phyloP scores from a whole-genome alignment of 2,888 invertebrate species.

The Apodemia mormo region DNA sequence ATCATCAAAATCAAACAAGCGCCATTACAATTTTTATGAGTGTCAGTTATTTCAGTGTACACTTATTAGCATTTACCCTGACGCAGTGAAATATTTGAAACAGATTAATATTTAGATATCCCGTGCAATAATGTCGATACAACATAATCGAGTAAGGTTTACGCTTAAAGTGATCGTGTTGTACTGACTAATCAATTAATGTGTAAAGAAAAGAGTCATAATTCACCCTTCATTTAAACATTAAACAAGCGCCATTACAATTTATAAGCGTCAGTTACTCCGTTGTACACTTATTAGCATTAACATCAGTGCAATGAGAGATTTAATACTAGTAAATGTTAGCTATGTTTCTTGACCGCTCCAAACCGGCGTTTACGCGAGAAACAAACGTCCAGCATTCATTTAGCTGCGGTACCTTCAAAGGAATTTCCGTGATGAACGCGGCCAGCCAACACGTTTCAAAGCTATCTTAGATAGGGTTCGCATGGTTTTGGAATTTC shows the following conservation, averaged over 20 bases:
- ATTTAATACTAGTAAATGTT: conserved; percentile 32
- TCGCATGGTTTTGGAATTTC: conserved; percentile 5
- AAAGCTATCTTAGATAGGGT: conserved; percentile 9
- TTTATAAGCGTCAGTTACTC: conserved; percentile 6
- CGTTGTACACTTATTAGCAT: conserved; percentile 10
- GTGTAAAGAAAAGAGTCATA: neutral
- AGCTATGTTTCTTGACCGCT: conserved; percentile 33
- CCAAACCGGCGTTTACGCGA: conserved; percentile 40
- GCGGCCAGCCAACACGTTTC: conserved; percentile 9
- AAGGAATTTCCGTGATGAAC: conserved; percentile 40
- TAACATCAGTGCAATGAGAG: conserved; percentile 14
- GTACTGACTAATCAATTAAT: neutral
- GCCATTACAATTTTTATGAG: conserved; percentile 8
- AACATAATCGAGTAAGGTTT: too few species aligned
- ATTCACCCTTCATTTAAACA: neutral
- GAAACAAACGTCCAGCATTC: conserved; percentile 38
- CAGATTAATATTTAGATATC: too few species aligned
- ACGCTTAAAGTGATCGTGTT: neutral
- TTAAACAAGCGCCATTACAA: conserved; percentile 11
- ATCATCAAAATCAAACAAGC: too few species aligned
- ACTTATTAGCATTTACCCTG: neutral
- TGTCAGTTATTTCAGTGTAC: neutral
- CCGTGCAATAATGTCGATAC: too few species aligned
- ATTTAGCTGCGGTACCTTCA: conserved; percentile 48
- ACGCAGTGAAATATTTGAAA: conserved; percentile 24